These are phyloP conservation scores for Neodiprion pinetum DNA, from an alignment of 1,140 invertebrate genomes.

Conservation along the genomic window DNA sequence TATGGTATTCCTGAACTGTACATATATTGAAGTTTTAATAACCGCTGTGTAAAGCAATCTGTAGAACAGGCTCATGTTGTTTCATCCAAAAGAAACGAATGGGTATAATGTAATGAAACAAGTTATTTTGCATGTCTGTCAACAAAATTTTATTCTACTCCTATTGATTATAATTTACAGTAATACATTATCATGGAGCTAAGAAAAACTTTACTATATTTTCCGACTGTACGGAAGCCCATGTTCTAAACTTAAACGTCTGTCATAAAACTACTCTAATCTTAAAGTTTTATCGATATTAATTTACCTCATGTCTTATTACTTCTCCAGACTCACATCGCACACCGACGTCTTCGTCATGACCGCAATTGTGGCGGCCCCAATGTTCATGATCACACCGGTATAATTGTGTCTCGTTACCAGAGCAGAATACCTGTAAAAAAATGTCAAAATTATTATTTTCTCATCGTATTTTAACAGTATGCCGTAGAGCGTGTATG, in stretches of 20 bases:
- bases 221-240: too few species aligned
- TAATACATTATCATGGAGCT: not conserved
- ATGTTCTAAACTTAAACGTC: too few species aligned
- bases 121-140: not conserved
- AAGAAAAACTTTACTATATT: not conserved
- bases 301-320: conserved; percentile 49
- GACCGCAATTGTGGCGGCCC: conserved; percentile 76
- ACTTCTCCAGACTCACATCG: conserved; percentile 60
- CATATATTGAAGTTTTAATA: too few species aligned
- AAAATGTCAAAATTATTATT: conserved; percentile 31
- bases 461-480: conserved; percentile 18
- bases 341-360: conserved; percentile 79
- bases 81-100: too few species aligned
- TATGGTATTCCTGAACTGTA: too few species aligned
- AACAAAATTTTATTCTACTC: not conserved
- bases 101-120: too few species aligned
- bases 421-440: conserved; percentile 69
- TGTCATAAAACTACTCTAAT: too few species aligned
- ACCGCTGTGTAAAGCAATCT: too few species aligned
- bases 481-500: not conserved
- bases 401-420: conserved; percentile 71
- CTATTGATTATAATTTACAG: not conserved
- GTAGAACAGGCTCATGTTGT: too few species aligned
- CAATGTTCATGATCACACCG: conserved; percentile 72
- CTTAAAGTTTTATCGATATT: not conserved